These are phyloP conservation scores for Ranitomeya imitator DNA, from an alignment of 2,113 vertebrate species.

Conservation along the genomic window DNA sequence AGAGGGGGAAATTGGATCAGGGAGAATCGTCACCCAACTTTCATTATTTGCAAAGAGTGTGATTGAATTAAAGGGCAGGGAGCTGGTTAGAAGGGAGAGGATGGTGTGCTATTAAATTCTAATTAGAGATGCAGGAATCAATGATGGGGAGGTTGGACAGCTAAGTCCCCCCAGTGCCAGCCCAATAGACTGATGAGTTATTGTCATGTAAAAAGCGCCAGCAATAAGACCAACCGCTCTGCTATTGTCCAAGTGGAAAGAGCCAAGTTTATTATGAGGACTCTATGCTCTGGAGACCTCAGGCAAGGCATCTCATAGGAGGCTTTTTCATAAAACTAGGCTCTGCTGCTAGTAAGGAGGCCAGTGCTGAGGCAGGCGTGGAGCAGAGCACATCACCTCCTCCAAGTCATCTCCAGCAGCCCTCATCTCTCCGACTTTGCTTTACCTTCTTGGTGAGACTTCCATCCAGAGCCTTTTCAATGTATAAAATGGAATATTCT, in stretches of 20 bases:
- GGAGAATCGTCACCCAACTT: slow-evolving; percentile 99
- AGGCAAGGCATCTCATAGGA: slow-evolving; percentile 99
- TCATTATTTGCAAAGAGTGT: slow-evolving; percentile 99
- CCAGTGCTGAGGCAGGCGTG: slow-evolving; percentile 97
- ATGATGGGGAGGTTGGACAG: slow-evolving; percentile 99
- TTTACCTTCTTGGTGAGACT: slow-evolving; percentile 81
- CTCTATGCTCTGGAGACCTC: slow-evolving; percentile 99
- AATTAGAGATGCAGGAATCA: slow-evolving; percentile 99
- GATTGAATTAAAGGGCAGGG: slow-evolving; percentile 99
- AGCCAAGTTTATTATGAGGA: slow-evolving; percentile 99
- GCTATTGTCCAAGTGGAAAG: slow-evolving; percentile 99
- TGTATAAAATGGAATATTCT: slow-evolving; percentile 99
- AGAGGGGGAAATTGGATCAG: slow-evolving; percentile 93
- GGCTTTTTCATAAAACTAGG: slow-evolving; percentile 99
- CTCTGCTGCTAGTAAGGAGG: slow-evolving; percentile 98
- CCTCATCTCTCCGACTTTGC: slow-evolving; percentile 71
- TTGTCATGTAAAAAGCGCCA: slow-evolving; percentile 99
- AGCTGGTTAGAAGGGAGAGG: slow-evolving; percentile 90
- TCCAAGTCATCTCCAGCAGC: slow-evolving; percentile 64
- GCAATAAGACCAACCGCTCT: slow-evolving; percentile 99
- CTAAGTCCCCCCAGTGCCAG: slow-evolving; percentile 98
- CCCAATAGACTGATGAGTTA: slow-evolving; percentile 99
- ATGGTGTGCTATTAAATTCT: slow-evolving; percentile 99
- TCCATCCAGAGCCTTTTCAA: slow-evolving; percentile 94
- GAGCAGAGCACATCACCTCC: slow-evolving; percentile 94